These are phyloP conservation scores for Bombus ignitus DNA, from an alignment of 1,140 invertebrate species.

Conservation along the genomic window DNA sequence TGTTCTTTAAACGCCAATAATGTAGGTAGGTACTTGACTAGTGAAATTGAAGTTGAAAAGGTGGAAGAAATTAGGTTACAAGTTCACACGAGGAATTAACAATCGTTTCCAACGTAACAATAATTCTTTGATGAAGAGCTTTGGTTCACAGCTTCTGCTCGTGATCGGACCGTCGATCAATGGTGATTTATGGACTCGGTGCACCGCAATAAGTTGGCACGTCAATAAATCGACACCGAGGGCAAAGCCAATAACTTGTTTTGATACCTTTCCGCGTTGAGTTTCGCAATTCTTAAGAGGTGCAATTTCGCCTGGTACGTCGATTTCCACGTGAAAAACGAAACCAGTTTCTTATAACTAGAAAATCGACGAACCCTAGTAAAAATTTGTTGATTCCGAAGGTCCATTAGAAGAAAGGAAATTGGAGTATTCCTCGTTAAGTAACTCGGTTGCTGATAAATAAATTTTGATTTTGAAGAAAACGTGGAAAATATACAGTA, in stretches of 20 bases:
- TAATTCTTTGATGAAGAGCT: constrained; percentile 47
- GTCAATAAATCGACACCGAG: constrained; percentile 58
- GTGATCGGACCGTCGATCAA: constrained; percentile 39
- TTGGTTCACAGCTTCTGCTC: not conserved
- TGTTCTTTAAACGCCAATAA: too few relatives aligned
- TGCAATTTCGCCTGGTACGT: constrained; percentile 35
- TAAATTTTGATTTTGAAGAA: not conserved
- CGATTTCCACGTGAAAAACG: constrained; percentile 41
- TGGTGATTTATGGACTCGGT: constrained; percentile 58
- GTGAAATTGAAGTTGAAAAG: too few relatives aligned
- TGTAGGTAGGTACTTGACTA: too few relatives aligned
- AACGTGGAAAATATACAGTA: not conserved
- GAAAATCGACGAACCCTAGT: not conserved
- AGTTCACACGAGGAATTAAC: not conserved
- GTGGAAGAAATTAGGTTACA: not conserved
- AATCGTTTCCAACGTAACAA: constrained; percentile 33
- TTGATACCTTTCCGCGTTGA: constrained; percentile 27
- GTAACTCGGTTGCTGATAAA: not conserved
- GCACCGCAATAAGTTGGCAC: constrained; percentile 59
- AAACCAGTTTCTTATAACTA: constrained; percentile 23
- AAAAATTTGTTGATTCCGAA: constrained; percentile 33
- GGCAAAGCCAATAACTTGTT: constrained; percentile 59
- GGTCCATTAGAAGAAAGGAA: constrained; percentile 12
- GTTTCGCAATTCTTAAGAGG: constrained; percentile 28
- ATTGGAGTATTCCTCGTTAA: not conserved